Evolutionary conservation across 2,888 invertebrate species (phyloP), one percentile per base, ranked within the genome.

Genomic region (Nemurella pictetii): DNA sequence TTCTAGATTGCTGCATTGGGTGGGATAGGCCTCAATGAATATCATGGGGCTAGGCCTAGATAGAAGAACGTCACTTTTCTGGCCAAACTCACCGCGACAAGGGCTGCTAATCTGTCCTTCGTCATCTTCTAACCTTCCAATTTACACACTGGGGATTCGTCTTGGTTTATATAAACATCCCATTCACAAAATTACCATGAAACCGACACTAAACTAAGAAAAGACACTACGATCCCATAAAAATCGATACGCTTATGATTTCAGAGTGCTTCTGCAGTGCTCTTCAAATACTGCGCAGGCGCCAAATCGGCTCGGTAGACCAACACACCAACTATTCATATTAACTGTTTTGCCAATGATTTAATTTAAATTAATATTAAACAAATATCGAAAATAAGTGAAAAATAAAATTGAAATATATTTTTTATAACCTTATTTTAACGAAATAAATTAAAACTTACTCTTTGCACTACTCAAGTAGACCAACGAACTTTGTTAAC

Each of bases 21-120:
- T 84, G 84, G 75, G 84, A 77, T 75, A 83, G 83, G 83, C 73
- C 26, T 55, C 72, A 9, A 29, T 15, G 26, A 35, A 30, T 80
- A 80, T 30, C 72, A 36, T 82, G 55, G 82, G 75, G 72, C 29
- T 75, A 78, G 83, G 75, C 77, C n/a, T 26, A 75, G 35, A 80
- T 30, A 83, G 36, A 81, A n/a, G 80, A 81, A 27, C 72, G 27
- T 72, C 72, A 74, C 15, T 36, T 74, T 27, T 9, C 28, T 73
- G 74, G 27, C 36, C 73, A 82, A 83, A 90, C 95, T 94, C 93
- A 96, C 96, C 94, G 97, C 97, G 93, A 96, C 96, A 90, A 97
- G 94, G 92, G 97, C 97, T 93, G 97, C 97, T 94, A 97, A 95
- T 95, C 97, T 97, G 94, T 97, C 97, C 95, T 97, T 97, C 93